A percentile compares a stretch with the other conserved stretches of the same genome.
These are phyloP conservation scores for Xylocopa sonorina DNA, from an alignment of 1,140 invertebrate genomes.

Conservation along the genomic window DNA sequence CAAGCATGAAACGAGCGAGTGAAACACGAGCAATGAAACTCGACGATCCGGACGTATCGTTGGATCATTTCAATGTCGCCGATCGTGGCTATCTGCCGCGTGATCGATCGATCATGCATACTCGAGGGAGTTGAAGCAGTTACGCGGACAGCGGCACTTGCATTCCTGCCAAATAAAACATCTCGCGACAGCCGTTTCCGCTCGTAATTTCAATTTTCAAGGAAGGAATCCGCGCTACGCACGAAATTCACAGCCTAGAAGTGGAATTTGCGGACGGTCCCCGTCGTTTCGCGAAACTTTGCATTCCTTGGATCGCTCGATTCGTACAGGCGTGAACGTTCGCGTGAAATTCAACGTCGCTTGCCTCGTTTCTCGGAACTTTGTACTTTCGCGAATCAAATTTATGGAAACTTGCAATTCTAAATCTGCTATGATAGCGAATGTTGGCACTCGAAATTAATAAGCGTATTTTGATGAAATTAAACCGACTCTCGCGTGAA, in stretches of 20 bases:
- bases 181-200: slow-evolving; percentile 57
- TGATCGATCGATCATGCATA: neutral
- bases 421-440: no score
- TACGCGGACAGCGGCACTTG: slow-evolving; percentile 42
- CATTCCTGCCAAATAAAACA: slow-evolving; percentile 67
- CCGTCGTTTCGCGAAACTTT: no score
- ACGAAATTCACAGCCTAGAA: neutral
- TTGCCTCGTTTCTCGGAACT: no score
- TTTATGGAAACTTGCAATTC: no score
- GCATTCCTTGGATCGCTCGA: no score
- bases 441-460: no score
- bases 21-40: no score
- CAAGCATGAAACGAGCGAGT: no score
- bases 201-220: slow-evolving; percentile 54
- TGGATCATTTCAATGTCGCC: neutral
- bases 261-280: no score
- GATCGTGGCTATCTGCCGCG: neutral
- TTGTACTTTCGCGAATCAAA: neutral
- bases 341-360: no score
- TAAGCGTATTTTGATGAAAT: neutral
- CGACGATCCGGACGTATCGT: neutral
- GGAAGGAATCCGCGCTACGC: neutral
- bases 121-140: neutral
- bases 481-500: neutral
- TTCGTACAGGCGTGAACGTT: no score